These are phyloP conservation scores for Athene noctua DNA, from an alignment of 2,113 vertebrate species.

Conservation along the genomic window DNA sequence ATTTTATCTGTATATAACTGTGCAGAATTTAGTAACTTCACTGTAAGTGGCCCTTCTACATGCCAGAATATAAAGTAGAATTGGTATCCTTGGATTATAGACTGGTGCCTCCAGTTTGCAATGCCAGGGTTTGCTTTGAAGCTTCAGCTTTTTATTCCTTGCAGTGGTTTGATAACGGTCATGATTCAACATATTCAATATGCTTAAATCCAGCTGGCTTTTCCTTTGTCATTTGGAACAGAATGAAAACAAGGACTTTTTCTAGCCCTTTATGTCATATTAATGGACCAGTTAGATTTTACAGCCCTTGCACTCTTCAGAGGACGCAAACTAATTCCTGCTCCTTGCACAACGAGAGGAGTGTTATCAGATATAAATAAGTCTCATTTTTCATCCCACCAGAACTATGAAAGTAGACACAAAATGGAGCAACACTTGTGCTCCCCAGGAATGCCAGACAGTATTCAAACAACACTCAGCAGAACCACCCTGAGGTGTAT, in stretches of 20 bases:
- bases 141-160: not conserved
- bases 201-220: not conserved
- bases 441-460: not conserved
- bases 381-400: not conserved
- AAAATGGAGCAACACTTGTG: slow-evolving; percentile 10
- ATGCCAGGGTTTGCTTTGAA: not conserved
- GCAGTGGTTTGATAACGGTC: not conserved
- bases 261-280: not conserved
- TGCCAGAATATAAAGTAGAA: not conserved
- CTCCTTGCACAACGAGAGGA: not conserved
- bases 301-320: not conserved
- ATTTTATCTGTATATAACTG: slow-evolving; percentile 24
- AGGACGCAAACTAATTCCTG: not conserved
- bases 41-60: slow-evolving; percentile 6
- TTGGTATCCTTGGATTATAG: not conserved
- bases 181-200: not conserved
- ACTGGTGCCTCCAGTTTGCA: not conserved
- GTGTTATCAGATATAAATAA: not conserved
- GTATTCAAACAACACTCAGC: slow-evolving; percentile 48
- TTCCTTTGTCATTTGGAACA: not conserved
- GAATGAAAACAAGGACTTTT: not conserved
- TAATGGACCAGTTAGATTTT: not conserved
- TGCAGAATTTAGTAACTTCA: slow-evolving; percentile 31
- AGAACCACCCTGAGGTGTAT: not conserved
- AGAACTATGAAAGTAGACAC: not conserved